Base-by-base conservation (phyloP, 2,888 invertebrate species). In the Sisyra terminalis region DNA sequence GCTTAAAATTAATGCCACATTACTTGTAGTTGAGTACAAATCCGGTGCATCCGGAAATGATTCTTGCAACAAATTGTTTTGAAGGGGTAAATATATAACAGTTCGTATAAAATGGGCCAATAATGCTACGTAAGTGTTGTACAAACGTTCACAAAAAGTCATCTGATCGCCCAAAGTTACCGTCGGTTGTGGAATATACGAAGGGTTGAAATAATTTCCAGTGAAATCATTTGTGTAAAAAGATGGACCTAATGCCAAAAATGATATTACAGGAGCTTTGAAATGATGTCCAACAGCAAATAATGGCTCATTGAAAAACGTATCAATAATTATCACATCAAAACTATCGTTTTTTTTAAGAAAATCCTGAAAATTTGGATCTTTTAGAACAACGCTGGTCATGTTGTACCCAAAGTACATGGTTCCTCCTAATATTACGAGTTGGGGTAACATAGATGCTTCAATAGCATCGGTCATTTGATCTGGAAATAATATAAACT, bases 101-200 rank as follows among this genome's bases (percentile, higher is more conserved):
- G 42, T 30, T 7, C 39, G 10, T 24, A 44, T 39, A 2, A 39
- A 15, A n/a, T 46, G 41, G 7, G 39, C 32, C 6, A 46, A 9
- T 7, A 50, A 13, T 6, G 40, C 41, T 2, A 39, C n/a, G 9
- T 49, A 18, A 2, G 54, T 51, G 47, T 62, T 63, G 14, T 48
- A 24, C 8, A 53, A 40, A 34, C 78, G 56, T 49, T 70, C 64
- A 50, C 56, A 55, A 47, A 78, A 73, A 31, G 57, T 67, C 57
- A 69, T 68, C 39, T 53, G 53, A 16, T 67, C 60, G 32, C 58
- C 50, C 41, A 55, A 64, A 3, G 59, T 55, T 40, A 64, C 48
- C 44, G 63, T 61, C 8, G 61, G 57, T 42, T 69, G 64, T 0
- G 71, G 67, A 18, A 68, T 60, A 52, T 64, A 65, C 0, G 71